phyloP scores from a whole-genome alignment of 2,797 vertebrate species.

The Molossus alvarezi region DNA sequence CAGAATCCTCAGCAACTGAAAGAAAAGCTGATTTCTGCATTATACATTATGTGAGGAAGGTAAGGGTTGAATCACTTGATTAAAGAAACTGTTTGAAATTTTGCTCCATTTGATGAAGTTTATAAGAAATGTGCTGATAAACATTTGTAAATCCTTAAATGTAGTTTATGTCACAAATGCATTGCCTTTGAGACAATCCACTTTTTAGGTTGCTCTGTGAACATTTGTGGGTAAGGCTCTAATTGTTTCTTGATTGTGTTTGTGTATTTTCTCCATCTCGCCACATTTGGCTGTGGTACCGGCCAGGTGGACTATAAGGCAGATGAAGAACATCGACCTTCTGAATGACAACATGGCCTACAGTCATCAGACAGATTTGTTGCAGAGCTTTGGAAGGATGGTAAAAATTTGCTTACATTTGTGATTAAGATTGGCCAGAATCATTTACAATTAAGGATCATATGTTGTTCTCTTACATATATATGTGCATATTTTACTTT shows the following conservation, averaged over 20 bases:
- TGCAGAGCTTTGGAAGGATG: slow-evolving; percentile 96
- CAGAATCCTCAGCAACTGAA: slow-evolving; percentile 98
- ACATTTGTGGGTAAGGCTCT: not conserved
- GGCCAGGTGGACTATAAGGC: slow-evolving; percentile 96
- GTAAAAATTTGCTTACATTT: slow-evolving; percentile 87
- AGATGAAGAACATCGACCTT: slow-evolving; percentile 97
- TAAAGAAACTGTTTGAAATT: not conserved
- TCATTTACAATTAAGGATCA: not conserved
- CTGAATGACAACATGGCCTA: slow-evolving; percentile 95
- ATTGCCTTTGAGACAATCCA: not conserved
- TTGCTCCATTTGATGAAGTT: not conserved
- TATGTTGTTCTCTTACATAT: not conserved
- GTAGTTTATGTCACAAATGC: not conserved
- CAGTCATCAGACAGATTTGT: slow-evolving; percentile 96
- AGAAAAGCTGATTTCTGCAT: slow-evolving; percentile 99
- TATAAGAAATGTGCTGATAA: not conserved
- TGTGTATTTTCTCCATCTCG: not conserved
- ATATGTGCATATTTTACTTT: not conserved
- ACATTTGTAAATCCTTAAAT: not conserved
- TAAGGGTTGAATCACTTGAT: slow-evolving; percentile 82
- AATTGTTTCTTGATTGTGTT: not conserved
- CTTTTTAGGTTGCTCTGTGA: not conserved
- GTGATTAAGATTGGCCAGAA: not conserved
- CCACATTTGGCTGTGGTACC: not conserved
- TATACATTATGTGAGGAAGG: slow-evolving; percentile 99